Evolutionary conservation across 1,140 invertebrate genomes (phyloP), one percentile per base, ranked within the genome.

Genomic region (Euura lappo): DNA sequence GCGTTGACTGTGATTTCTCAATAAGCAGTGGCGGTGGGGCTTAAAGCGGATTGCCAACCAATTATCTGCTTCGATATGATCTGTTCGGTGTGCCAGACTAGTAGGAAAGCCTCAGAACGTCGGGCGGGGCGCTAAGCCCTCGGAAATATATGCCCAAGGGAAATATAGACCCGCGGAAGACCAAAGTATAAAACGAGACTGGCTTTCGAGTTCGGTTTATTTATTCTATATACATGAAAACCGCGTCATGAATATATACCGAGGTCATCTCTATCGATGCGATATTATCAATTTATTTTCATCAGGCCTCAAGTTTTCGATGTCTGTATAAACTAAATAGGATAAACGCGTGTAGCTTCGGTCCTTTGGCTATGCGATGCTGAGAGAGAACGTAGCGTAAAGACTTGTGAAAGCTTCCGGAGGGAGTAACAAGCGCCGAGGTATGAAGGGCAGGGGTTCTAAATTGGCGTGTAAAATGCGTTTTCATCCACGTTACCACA

Each of bases 321-420:
- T 3, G 1, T n/a, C 13, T 60, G 3, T 6, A 60, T n/a, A n/a
- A 60, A 11, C 51, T 8, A 3, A 8, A n/a, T n/a, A 60, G 3
- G 51, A n/a, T 60, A 2, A 60, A 60, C 51, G 51, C 51, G 47
- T 51, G 47, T 28, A 60, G 51, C 13, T 60, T 60, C 51, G 8
- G 8, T 8, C 51, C 13, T 8, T n/a, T 6, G 6, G 51, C 4
- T 60, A 0, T 6, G 5, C 8, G 51, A 60, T 60, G 51, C 51
- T 60, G 51, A n/a, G 13, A 11, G 51, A n/a, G 51, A 60, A n/a
- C 76, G 79, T 77, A 76, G 81, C 80, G 83, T 85, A 85, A 86
- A 86, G 85, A 86, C 85, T 86, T 81, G 85, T 86, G 83, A 86
- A 86, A 86, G 84, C 83, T 84, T 85, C 83, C 83, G 83, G 82